A percentile compares a stretch with the other conserved stretches of the same genome.
phyloP scores from a whole-genome alignment of 2,888 invertebrate species.

The Dysmachus trigonus region DNA sequence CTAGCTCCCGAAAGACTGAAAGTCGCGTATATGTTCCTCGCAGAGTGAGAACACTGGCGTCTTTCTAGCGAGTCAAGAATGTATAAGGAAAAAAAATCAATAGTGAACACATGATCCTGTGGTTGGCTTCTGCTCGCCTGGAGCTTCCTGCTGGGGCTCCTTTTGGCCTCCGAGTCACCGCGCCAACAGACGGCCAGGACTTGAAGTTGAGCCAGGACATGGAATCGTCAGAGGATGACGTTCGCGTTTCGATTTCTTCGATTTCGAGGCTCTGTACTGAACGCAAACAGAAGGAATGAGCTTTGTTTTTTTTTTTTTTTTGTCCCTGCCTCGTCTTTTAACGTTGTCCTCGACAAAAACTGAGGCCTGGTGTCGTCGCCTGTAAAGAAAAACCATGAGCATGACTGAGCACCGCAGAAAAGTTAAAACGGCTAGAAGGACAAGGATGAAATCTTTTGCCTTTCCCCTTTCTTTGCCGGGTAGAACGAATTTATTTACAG shows the following conservation, averaged over 20 bases:
- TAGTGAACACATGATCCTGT: constrained; percentile 8
- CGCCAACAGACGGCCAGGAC: not conserved
- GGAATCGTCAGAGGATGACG: constrained; percentile 6
- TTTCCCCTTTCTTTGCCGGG: not conserved
- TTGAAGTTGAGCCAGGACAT: not conserved
- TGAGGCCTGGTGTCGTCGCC: not conserved
- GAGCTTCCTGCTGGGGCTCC: not conserved
- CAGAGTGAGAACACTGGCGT: constrained; percentile 8
- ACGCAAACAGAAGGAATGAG: not conserved
- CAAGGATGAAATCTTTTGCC: not conserved
- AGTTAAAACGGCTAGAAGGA: not conserved
- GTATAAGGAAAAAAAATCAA: constrained; percentile 18
- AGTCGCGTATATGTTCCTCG: not conserved
- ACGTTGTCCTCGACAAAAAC: not conserved
- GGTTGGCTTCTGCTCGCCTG: not conserved
- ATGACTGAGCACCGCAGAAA: not conserved
- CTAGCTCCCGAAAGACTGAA: not conserved
- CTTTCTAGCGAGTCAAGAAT: not conserved
- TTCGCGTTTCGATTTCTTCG: constrained; percentile 13
- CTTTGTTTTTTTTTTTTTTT: not conserved
- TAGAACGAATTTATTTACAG: not conserved
- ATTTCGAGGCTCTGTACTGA: not conserved
- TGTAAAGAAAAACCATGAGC: not conserved
- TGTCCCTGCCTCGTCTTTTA: not conserved
- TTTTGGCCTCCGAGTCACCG: not conserved